These are phyloP conservation scores for Macroglossus sobrinus DNA, from an alignment of 2,113 vertebrate genomes.

Conservation along the genomic window DNA sequence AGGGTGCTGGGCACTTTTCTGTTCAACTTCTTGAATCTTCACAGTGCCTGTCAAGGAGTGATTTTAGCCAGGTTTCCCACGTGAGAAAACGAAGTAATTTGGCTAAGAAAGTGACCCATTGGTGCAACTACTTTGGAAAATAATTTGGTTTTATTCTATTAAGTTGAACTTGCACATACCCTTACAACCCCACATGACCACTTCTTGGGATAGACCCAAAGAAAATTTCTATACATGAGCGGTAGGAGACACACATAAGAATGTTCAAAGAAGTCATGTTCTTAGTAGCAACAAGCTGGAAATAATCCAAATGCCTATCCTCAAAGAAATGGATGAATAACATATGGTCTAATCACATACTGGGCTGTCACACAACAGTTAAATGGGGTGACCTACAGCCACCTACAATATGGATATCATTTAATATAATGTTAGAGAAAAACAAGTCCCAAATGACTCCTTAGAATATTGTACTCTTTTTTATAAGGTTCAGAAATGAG, in stretches of 20 bases:
- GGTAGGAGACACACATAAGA: not conserved
- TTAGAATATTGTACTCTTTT: not conserved
- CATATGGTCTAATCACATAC: not conserved
- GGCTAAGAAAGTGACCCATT: not conserved
- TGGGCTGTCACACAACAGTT: not conserved
- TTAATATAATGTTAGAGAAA: not conserved
- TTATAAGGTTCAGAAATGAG: not conserved
- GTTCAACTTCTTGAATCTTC: not conserved
- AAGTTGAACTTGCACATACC: not conserved
- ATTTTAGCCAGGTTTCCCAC: not conserved
- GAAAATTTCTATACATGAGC: not conserved
- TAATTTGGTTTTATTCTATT: constrained; percentile 28
- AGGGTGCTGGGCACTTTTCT: not conserved
- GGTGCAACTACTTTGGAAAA: not conserved
- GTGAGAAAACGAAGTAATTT: not conserved
- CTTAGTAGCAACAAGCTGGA: not conserved
- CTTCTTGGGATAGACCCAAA: not conserved
- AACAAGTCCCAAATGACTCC: not conserved
- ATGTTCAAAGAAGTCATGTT: not conserved
- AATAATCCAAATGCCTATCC: not conserved
- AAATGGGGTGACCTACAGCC: not conserved
- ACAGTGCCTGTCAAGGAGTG: not conserved
- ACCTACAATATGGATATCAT: not conserved
- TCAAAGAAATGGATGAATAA: not conserved
- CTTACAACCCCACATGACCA: not conserved